Conservation (phyloP, 1,140 invertebrate species). For the Himalopsyche phryganea region DNA sequence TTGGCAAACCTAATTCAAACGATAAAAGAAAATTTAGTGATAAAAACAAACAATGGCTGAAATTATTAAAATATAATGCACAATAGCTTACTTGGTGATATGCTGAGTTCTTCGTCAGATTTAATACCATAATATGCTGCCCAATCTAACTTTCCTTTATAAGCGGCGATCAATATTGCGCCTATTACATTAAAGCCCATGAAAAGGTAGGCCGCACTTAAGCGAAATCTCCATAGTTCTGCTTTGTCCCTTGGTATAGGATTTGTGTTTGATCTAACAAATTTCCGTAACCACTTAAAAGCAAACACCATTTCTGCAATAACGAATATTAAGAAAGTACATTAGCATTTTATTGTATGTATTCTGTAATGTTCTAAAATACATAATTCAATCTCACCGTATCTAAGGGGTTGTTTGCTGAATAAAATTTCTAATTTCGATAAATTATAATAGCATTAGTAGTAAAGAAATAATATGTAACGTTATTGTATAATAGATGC, state of each 20-base stretch:
- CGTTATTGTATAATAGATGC: too few relatives aligned
- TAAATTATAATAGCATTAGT: too few relatives aligned
- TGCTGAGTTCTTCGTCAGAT: conserved; percentile 52
- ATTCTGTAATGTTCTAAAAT: too few relatives aligned
- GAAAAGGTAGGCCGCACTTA: conserved; percentile 59
- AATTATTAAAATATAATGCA: not conserved
- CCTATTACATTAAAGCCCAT: conserved; percentile 64
- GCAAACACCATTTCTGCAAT: too few relatives aligned
- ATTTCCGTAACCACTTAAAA: not conserved
- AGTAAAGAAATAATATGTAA: too few relatives aligned
- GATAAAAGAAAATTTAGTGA: not conserved
- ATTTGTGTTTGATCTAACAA: conserved; percentile 2
- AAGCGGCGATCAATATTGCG: conserved; percentile 54
- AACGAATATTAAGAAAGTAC: too few relatives aligned
- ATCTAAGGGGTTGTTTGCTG: too few relatives aligned
- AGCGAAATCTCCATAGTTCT: conserved; percentile 53
- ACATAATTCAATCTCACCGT: too few relatives aligned
- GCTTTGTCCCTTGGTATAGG: conserved; percentile 58
- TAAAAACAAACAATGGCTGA: not conserved
- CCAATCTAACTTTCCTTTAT: conserved; percentile 60
- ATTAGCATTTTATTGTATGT: too few relatives aligned
- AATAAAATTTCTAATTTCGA: too few relatives aligned
- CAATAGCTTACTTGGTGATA: conserved; percentile 48
- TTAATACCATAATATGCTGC: conserved; percentile 60
- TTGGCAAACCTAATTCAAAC: not conserved